Base-by-base conservation (phyloP, 2,888 invertebrate genomes). In the Rhingia campestris region DNA sequence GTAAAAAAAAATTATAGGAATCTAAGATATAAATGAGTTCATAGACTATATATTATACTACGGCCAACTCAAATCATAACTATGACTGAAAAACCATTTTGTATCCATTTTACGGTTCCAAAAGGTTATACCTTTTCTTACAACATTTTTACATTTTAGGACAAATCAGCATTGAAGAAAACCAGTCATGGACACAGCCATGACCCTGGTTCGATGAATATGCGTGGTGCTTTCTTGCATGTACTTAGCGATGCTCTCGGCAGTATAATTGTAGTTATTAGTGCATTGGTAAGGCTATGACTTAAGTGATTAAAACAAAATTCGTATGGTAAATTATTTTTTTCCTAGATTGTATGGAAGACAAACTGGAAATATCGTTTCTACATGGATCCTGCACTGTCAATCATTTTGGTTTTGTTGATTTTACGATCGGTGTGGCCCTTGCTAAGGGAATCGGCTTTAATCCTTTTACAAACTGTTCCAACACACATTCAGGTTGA, bases 211-310 rank as follows among this genome's bases (percentile, higher is more conserved):
- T 97, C 98, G 90, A 95, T 99, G 96, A 99, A 99, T 90, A 99
- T 99, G 98, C 95, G 97, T 69, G 99, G 99, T n/a, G 99, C 99
- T n/a, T 99, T 99, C 91, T 93, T 99, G 69, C 99, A 99, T 91
- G 96, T 99, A 4, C 92, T 99, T 43, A 98, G 99, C 58, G 99
- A 99, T 92, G 99, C 99, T 22, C 92, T 99, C 58, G 99, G 99
- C 92, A 89, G 93, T 37, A 94, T 96, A 3, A 94, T 96, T 87
- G 95, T 96, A 6, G 93, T 95, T 47, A 92, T 95, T 54, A 94
- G 95, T 87, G 95, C 95, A 5, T 88, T 94, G 86, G 93, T 95
- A 88, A 87, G 89, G 49, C 14, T 37, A 53, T 61, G 51, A 6
- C 10, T 54, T 56, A 54, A 33, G 63, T 43, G 4, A 66, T 58